Base-by-base conservation (phyloP, 2,888 invertebrate genomes). In the Pasiphila rectangulata region DNA sequence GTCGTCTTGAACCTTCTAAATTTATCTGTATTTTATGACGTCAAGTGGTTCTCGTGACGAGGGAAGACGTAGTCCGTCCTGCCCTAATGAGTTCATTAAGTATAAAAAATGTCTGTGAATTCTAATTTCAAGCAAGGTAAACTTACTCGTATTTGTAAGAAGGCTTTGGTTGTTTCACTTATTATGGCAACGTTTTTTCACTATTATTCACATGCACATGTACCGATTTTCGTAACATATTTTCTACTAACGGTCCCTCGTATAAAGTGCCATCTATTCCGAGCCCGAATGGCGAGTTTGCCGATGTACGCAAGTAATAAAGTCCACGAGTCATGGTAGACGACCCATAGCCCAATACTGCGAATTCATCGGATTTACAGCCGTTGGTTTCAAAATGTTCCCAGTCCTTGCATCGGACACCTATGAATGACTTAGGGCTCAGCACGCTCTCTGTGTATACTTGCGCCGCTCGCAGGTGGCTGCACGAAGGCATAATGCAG, bases 401-500 rank as follows among this genome's bases (percentile, higher is more conserved):
- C 83, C 82, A 87, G 63, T 76, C 83, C 36, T 68, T 61, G 61
- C 88, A 88, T 17, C 67, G 71, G 16, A 83, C 59, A 6, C 75
- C 86, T 4, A 88, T 69, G 57, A 88, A 83, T 3, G 81, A 75
- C 57, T 83, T 84, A 4, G 86, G 87, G n/a, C 42, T 62, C 49
- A 59, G 70, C 41, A 88, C 71, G 52, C 88, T 88, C 51, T 89
- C 89, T 7, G 74, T 75, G 43, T 79, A 89, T 2, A 88, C 75
- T 67, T 80, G 67, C 1, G 83, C 83, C 2, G 89, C 88, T 41
- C 89, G 72, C 13, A 86, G 70, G 56, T 89, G 89, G 58, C 89
- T 89, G 53, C 89, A 89, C 1, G 82, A 78, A 0, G 86, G 85
- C 69, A 84, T 79, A 20, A 91, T 79, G 67, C 94, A 94, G 4